Evolutionary conservation across 2,888 invertebrate species (phyloP).

Genomic region (Clitarchus hookeri): DNA sequence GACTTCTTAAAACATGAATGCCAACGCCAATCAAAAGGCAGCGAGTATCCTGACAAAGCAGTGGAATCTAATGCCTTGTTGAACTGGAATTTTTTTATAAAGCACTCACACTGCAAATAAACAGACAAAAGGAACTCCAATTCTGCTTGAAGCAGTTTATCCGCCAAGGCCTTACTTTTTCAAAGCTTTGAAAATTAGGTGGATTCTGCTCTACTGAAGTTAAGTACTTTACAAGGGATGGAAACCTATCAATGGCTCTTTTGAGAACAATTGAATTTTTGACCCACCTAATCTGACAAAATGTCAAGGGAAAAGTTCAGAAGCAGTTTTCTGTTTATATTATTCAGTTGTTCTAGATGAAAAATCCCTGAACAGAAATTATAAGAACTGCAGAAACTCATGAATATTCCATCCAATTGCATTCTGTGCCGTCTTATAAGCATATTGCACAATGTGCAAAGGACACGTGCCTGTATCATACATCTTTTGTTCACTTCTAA

Average conservation of each 20-base stretch:
- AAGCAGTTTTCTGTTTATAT: neutral
- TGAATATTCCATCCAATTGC: no score
- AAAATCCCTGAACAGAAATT: neutral
- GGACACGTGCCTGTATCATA: neutral
- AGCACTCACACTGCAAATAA: neutral
- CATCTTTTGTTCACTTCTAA: neutral
- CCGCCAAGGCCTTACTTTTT: neutral
- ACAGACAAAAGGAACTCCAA: neutral
- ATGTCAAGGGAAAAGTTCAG: neutral
- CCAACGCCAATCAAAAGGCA: neutral
- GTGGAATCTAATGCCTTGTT: neutral
- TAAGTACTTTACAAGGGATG: neutral
- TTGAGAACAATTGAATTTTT: neutral
- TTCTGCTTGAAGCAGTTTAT: neutral
- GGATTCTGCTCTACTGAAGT: neutral
- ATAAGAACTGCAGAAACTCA: neutral
- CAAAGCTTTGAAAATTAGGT: neutral
- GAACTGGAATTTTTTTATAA: neutral
- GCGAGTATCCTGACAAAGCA: neutral
- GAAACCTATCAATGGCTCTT: neutral
- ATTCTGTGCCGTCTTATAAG: no score
- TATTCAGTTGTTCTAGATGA: neutral
- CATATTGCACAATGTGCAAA: no score
- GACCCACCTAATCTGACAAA: neutral
- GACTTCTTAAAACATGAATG: neutral